Evolutionary conservation across 2,797 vertebrate species (phyloP).

Genomic region (Spea hammondii): DNA sequence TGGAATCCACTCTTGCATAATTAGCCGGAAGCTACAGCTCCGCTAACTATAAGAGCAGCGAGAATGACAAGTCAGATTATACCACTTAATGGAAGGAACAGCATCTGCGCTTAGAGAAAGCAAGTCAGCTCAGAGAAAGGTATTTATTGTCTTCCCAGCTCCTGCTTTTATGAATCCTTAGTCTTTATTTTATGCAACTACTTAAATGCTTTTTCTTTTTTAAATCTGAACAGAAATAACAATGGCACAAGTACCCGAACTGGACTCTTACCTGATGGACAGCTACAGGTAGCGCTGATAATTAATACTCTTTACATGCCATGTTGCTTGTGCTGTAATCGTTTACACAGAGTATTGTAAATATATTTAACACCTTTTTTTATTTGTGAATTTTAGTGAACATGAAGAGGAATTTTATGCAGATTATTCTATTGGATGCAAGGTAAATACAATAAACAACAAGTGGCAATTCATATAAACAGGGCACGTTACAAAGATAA

Average conservation of each 20-base stretch:
- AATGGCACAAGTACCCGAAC: conserved; percentile 10
- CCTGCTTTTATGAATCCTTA: neutral
- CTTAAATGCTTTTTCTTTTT: neutral
- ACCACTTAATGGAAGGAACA: neutral
- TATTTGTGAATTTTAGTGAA: neutral
- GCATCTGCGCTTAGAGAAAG: neutral
- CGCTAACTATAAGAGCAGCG: neutral
- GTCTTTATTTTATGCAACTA: too few relatives aligned
- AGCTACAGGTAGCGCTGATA: neutral
- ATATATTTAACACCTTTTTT: too few relatives aligned
- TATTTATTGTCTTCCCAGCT: neutral
- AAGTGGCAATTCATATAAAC: too few relatives aligned
- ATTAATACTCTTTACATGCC: too few relatives aligned
- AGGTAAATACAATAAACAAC: neutral
- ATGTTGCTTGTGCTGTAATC: too few relatives aligned
- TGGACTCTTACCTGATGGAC: neutral
- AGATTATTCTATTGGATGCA: neutral
- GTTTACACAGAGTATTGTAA: neutral
- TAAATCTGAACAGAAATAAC: neutral
- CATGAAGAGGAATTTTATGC: conserved; percentile 3
- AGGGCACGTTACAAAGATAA: too few relatives aligned
- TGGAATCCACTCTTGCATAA: neutral
- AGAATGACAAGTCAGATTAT: neutral
- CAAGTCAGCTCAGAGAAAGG: neutral
- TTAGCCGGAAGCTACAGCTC: neutral